Evolutionary conservation across 2,888 invertebrate species (phyloP), one percentile per base, ranked within the genome.

Genomic region (Epinotia brunnichana): DNA sequence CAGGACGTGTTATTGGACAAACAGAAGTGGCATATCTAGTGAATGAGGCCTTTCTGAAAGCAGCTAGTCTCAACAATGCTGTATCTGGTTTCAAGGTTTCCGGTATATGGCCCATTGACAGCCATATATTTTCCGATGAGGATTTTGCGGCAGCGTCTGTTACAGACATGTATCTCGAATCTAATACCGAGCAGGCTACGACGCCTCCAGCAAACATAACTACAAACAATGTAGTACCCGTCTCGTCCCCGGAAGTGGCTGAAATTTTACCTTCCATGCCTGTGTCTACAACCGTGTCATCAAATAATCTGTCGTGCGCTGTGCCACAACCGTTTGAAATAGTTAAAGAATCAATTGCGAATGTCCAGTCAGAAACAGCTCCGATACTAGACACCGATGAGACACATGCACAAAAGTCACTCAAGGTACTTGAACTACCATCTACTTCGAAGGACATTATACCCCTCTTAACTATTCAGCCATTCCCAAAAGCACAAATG

Each of bases 71-170:
- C 44, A 61, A 63, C 41, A 76, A 76, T 71, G 77, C 76, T 48
- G 73, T 70, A 11, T 70, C 70, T 63, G 75, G 74, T 21, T 78
- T 78, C 64, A 76, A 70, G 74, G 76, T 75, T 21, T 62, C 75
- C 44, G 76, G 77, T 48, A 77, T 77, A 51, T 75, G 72, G 61
- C 75, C 75, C 60, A 73, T 73, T 24, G 73, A 74, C 39, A 51
- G 56, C 19, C 56, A 74, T 35, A 53, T 76, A 13, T 74, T 76
- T 71, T 69, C 71, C 13, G 76, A 76, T 44, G 70, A 63, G 62
- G 53, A 75, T 74, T 76, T 76, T 53, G 69, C 73, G 68, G 64
- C 74, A 69, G 51, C 73, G 44, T 70, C 70, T 35, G 76, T 74
- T 29, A 76, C 74, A 13, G 74, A 75, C 48, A 68, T 74, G 60